phyloP scores from a whole-genome alignment of 2,113 vertebrate genomes.

The Chloroceryle aenea region DNA sequence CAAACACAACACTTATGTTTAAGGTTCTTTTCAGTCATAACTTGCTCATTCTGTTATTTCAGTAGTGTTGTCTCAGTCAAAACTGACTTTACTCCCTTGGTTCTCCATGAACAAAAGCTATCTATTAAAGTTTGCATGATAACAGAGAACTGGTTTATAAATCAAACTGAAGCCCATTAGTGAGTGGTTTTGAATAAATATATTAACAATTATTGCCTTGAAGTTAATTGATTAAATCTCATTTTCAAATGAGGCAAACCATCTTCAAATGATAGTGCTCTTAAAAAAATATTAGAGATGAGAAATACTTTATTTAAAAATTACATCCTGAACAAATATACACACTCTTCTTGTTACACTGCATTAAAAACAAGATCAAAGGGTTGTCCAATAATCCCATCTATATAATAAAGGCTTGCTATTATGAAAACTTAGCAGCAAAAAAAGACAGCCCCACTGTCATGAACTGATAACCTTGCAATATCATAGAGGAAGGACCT shows the following conservation, averaged over 20 bases:
- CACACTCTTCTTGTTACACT: neutral
- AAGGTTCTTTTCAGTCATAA: constrained; percentile 28
- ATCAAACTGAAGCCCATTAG: constrained; percentile 24
- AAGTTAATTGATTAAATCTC: neutral
- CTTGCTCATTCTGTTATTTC: constrained; percentile 31
- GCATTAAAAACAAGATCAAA: neutral
- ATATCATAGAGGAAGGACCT: neutral
- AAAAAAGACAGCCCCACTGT: neutral
- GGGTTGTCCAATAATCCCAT: neutral
- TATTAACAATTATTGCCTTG: neutral
- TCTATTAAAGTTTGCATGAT: neutral
- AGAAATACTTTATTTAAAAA: neutral
- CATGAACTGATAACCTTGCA: neutral
- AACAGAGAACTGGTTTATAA: constrained; percentile 20
- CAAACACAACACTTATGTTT: constrained; percentile 41
- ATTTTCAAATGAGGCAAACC: neutral
- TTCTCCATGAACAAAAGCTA: constrained; percentile 9
- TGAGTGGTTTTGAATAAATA: neutral
- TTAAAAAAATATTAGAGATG: neutral
- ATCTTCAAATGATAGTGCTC: neutral
- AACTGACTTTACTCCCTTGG: constrained; percentile 16
- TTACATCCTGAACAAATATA: neutral
- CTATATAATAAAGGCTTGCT: neutral
- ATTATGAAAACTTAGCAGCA: neutral
- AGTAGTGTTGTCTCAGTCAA: constrained; percentile 27